phyloP scores from a whole-genome alignment of 2,888 invertebrate species.

The Thelaira solivaga region DNA sequence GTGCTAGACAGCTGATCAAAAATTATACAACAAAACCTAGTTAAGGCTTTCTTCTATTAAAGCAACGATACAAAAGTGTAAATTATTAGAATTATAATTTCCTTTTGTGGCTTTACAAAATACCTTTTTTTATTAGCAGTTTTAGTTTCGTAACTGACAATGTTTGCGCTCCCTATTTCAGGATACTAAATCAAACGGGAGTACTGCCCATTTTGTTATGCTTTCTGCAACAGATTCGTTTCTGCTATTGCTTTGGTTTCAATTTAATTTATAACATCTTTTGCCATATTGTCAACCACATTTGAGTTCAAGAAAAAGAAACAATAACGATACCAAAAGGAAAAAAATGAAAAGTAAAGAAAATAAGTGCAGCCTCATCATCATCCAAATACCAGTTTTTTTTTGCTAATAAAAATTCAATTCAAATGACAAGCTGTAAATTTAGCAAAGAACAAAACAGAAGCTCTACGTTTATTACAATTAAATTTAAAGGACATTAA shows the following conservation, averaged over 20 bases:
- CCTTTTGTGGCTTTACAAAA: neutral
- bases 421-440: conserved; percentile 45
- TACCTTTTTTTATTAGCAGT: neutral
- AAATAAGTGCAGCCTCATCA: conserved; percentile 31
- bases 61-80: too few relatives aligned
- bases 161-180: neutral
- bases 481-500: conserved; percentile 33
- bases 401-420: conserved; percentile 43
- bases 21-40: too few relatives aligned
- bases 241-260: neutral
- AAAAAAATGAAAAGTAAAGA: too few relatives aligned
- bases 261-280: neutral
- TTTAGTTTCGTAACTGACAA: neutral
- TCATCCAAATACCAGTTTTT: conserved; percentile 49
- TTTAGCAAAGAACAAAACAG: conserved; percentile 5
- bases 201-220: neutral
- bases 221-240: conserved; percentile 23
- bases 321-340: neutral
- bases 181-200: neutral
- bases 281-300: conserved; percentile 34
- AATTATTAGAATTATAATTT: conserved; percentile 24
- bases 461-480: conserved; percentile 6
- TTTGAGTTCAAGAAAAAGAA: conserved; percentile 11
- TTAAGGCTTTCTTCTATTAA: too few relatives aligned
- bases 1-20: too few relatives aligned